Base-by-base conservation (phyloP, 1,140 invertebrate genomes). In the Condylostylus longicornis region DNA sequence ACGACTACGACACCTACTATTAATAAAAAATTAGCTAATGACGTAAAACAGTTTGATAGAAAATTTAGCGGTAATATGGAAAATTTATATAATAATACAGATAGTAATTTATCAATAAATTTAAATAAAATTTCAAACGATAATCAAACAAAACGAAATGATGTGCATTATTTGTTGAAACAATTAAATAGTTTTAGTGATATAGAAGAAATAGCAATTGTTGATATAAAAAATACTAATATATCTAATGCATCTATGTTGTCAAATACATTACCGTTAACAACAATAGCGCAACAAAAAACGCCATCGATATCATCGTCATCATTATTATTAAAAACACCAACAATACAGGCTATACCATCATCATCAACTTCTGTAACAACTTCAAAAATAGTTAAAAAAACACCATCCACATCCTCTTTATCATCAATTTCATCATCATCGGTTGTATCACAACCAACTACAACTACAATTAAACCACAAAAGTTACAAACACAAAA, bases 111-210 rank as follows among this genome's bases (percentile, higher is more conserved):
- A 15, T 32, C 12, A 13, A 32, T 10, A 13, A 32, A 32, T 18
- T 32, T 10, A 4, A n/a, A 32, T 18, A 14, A 12, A 14, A 15
- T 18, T 19, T 19, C 21, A 34, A 34, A 50, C 41, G 55, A 55
- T 53, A 54, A 59, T 47, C 50, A 54, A 52, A 54, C 48, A 47
- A 52, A 57, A 55, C 54, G 56, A 59, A 59, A 59, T 59, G 56
- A 59, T 59, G 56, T 59, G 51, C 56, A 59, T 59, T 59, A 59
- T 59, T 59, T 58, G 56, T 59, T 59, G 56, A 59, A 59, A 57
- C 55, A 59, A 57, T 59, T 59, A 53, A 59, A 59, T 59, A 58
- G 55, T 56, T 59, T 59, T 59, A 59, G 53, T 56, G 56, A 59
- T 56, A 59, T 59, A 45, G 56, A 59, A 58, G 56, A 59, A 58